A percentile compares a stretch with the other conserved stretches of the same genome.
phyloP scores from a whole-genome alignment of 2,888 invertebrate species.

The Nesidiocoris tenuis region DNA sequence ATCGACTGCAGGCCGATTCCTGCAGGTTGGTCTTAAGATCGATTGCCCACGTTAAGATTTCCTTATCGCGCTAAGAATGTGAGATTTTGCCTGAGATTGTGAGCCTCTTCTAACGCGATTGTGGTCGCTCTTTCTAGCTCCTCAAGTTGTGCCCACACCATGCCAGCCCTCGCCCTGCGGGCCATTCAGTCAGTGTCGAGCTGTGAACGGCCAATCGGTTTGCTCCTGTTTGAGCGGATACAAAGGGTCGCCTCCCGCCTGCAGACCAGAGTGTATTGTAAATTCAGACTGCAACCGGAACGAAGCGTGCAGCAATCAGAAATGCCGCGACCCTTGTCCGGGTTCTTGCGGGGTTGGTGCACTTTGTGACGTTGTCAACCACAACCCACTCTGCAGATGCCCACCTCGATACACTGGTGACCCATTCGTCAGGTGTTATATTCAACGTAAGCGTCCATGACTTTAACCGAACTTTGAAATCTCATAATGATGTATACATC shows the following conservation, averaged over 20 bases:
- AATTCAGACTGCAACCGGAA: conserved; percentile 70
- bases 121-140: conserved; percentile 42
- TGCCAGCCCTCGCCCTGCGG: conserved; percentile 58
- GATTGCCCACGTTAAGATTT: too few species aligned
- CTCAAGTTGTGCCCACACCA: conserved; percentile 53
- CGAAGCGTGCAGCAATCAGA: conserved; percentile 71
- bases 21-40: conserved; percentile 34
- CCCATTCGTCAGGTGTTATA: conserved; percentile 68
- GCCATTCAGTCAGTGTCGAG: conserved; percentile 66
- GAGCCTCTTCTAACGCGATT: background rate
- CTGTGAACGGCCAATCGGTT: conserved; percentile 69
- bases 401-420: conserved; percentile 67
- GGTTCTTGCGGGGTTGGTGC: conserved; percentile 72
- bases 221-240: conserved; percentile 71
- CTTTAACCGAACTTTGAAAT: background rate
- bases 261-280: conserved; percentile 56
- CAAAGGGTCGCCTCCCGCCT: conserved; percentile 72
- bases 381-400: conserved; percentile 75
- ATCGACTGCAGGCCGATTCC: conserved; percentile 52
- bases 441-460: conserved; percentile 55
- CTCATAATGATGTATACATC: too few species aligned
- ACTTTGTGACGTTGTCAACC: conserved; percentile 70
- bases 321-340: conserved; percentile 74
- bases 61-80: too few species aligned
- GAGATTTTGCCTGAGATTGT: too few species aligned